These are phyloP conservation scores for Aphis gossypii DNA, from an alignment of 1,140 invertebrate species.

Conservation along the genomic window DNA sequence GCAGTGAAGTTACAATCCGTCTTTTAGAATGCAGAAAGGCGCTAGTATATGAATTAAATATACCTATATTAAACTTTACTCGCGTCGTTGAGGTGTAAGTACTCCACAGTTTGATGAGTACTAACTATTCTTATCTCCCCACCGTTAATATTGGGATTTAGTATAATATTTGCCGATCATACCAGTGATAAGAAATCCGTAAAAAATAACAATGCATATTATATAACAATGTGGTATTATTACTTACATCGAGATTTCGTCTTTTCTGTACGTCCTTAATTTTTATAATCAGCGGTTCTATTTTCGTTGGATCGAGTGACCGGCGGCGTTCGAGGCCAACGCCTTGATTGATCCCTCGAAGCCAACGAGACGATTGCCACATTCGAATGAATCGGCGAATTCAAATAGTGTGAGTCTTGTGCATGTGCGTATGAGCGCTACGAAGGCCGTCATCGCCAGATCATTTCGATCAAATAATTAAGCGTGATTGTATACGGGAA, in stretches of 20 bases:
- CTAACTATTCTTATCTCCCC: background rate
- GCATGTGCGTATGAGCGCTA: background rate
- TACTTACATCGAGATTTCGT: background rate
- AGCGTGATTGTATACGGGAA: slow-evolving; percentile 20
- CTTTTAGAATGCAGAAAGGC: too few relatives aligned
- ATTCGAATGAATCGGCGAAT: slow-evolving; percentile 35
- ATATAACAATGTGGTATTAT: background rate
- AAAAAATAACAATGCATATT: slow-evolving; percentile 7
- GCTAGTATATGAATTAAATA: background rate
- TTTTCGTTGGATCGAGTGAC: background rate
- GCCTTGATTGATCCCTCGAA: slow-evolving; percentile 31
- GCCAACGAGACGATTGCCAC: slow-evolving; percentile 15
- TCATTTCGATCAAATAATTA: slow-evolving; percentile 28
- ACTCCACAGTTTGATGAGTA: background rate
- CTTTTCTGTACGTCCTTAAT: background rate
- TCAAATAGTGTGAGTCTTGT: background rate
- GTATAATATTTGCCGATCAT: background rate
- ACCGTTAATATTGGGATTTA: background rate
- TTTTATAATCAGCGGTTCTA: slow-evolving; percentile 7
- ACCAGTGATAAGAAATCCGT: background rate
- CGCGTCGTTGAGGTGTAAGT: background rate
- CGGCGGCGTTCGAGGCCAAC: background rate
- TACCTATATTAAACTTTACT: too few relatives aligned
- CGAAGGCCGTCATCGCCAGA: background rate
- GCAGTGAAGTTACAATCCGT: background rate